phyloP scores from a whole-genome alignment of 2,797 vertebrate genomes.

The Phrynocephalus guinanensis region DNA sequence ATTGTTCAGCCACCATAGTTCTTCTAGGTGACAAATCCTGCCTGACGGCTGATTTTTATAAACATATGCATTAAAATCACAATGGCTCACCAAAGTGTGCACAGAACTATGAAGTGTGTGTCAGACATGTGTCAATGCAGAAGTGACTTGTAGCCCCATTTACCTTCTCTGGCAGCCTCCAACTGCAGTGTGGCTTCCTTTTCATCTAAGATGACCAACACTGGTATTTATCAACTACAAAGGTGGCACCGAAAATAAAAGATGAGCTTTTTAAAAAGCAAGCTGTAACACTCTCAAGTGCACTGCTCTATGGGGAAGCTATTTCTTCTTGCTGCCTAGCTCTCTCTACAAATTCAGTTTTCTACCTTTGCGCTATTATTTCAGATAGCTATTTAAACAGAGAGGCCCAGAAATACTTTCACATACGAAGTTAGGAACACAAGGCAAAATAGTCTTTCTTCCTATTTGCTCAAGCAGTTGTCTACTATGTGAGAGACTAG shows the following conservation, averaged over 20 bases:
- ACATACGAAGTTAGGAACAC: neutral
- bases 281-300: neutral
- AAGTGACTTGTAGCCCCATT: neutral
- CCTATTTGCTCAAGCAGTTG: too few relatives aligned
- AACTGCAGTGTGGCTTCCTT: neutral
- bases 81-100: neutral
- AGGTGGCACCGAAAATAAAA: neutral
- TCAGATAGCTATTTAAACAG: neutral
- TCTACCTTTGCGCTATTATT: neutral
- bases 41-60: too few relatives aligned
- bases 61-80: neutral
- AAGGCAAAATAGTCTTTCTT: neutral
- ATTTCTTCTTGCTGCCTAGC: neutral
- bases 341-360: neutral
- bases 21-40: neutral
- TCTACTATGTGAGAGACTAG: too few relatives aligned
- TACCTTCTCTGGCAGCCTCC: neutral
- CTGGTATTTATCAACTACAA: too few relatives aligned
- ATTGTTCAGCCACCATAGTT: neutral
- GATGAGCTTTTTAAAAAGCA: neutral
- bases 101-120: neutral
- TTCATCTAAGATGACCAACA: too few relatives aligned
- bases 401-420: neutral
- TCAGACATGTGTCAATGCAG: neutral
- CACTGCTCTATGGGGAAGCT: neutral